Evolutionary conservation across 2,888 invertebrate species (phyloP).

Genomic region (Fragum fragum): DNA sequence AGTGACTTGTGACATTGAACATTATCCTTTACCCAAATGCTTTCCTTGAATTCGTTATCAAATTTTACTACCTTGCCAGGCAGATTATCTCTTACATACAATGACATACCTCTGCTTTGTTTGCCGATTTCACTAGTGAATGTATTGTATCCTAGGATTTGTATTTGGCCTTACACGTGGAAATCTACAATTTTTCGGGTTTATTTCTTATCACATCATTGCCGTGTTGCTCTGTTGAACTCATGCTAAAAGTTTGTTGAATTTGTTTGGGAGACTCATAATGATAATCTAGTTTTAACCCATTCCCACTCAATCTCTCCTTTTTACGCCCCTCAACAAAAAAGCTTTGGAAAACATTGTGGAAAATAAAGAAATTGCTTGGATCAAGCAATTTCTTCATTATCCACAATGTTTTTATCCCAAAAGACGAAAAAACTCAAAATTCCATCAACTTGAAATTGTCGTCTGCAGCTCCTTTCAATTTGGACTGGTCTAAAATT

Average conservation of each 20-base stretch:
- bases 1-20: neutral
- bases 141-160: neutral
- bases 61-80: neutral
- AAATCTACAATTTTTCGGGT: neutral
- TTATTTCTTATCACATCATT: neutral
- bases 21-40: neutral
- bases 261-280: constrained; percentile 3
- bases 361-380: no score
- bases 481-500: no score
- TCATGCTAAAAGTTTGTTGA: neutral
- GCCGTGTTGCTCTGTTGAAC: neutral
- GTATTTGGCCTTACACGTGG: neutral
- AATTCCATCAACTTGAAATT: no score
- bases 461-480: no score
- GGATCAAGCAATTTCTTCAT: no score
- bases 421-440: no score
- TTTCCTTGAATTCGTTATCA: neutral
- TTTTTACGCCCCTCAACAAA: no score
- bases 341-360: no score
- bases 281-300: no score
- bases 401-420: no score
- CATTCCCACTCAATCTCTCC: no score
- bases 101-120: neutral
- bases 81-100: neutral
- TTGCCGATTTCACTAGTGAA: neutral